Conservation (phyloP, 2,797 vertebrate species). For the Tachyglossus aculeatus region DNA sequence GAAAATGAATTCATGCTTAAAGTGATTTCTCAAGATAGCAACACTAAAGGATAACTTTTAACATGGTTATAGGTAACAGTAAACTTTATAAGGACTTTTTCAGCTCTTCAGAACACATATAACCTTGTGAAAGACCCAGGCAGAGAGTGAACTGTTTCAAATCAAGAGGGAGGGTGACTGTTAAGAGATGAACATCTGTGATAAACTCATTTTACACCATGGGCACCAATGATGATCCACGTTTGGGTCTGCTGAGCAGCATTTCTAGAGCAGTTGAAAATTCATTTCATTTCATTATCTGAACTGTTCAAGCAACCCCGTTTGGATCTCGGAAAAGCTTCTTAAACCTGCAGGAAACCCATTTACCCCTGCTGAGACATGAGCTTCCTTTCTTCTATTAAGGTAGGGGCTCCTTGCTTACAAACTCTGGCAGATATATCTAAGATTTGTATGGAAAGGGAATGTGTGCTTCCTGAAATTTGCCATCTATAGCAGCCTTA, state of each 20-base stretch:
- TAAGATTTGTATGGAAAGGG: background rate
- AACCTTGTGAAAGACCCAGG: background rate
- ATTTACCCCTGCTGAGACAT: conserved; percentile 65
- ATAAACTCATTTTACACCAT: conserved; percentile 27
- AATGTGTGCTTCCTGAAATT: background rate
- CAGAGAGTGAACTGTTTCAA: conserved; percentile 11
- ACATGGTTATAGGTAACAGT: too few species aligned
- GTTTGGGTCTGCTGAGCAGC: conserved; percentile 46
- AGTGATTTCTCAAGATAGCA: too few species aligned
- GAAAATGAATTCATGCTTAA: too few species aligned
- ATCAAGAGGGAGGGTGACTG: conserved; percentile 4
- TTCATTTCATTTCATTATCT: conserved; percentile 68
- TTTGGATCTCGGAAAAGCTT: conserved; percentile 53
- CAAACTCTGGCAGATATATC: background rate
- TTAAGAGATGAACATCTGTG: conserved; percentile 33
- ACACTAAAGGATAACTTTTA: too few species aligned
- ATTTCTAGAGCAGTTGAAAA: conserved; percentile 41
- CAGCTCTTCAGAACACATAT: background rate
- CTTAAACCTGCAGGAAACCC: conserved; percentile 62
- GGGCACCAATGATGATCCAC: conserved; percentile 1
- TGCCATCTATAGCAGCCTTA: background rate
- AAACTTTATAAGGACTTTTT: background rate
- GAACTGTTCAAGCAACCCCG: conserved; percentile 58
- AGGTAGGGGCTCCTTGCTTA: conserved; percentile 21
- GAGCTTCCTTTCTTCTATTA: conserved; percentile 32